These are phyloP conservation scores for Aleiodes testaceus DNA, from an alignment of 2,888 invertebrate species.

Conservation along the genomic window DNA sequence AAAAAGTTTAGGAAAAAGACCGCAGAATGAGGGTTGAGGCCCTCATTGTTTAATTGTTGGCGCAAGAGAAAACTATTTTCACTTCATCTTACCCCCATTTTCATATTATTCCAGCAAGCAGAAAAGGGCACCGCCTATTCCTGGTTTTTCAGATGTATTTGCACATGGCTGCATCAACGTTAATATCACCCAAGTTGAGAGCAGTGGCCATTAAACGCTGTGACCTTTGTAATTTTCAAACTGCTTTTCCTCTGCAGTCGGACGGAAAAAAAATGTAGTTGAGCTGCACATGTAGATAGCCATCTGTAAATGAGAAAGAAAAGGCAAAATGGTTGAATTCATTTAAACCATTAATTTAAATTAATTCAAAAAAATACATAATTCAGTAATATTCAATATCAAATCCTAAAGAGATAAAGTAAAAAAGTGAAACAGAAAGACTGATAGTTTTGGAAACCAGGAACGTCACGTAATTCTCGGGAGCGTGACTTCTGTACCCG, in stretches of 20 bases:
- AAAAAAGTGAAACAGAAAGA: not conserved
- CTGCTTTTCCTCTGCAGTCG: not conserved
- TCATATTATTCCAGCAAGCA: not conserved
- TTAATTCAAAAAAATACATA: too few species aligned
- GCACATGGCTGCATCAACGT: constrained; percentile 32
- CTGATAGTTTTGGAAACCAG: too few species aligned
- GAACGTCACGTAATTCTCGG: constrained; percentile 43
- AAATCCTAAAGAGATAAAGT: too few species aligned
- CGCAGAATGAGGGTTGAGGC: constrained; percentile 6
- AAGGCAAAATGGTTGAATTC: too few species aligned
- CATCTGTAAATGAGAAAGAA: too few species aligned
- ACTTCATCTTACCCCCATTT: not conserved
- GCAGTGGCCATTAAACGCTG: constrained; percentile 14
- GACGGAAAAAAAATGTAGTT: too few species aligned
- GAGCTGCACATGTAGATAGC: too few species aligned
- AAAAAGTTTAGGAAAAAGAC: too few species aligned
- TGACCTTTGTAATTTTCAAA: constrained; percentile 12
- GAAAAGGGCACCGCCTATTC: not conserved
- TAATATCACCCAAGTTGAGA: constrained; percentile 18
- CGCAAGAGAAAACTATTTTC: constrained; percentile 25
- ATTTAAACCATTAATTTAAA: too few species aligned
- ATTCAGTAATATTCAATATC: too few species aligned
- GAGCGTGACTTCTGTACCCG: constrained; percentile 48
- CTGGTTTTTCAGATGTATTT: constrained; percentile 18
- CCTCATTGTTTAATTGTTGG: constrained; percentile 36